Base-by-base conservation (phyloP, 1,140 invertebrate genomes). In the Melanaphis sacchari region DNA sequence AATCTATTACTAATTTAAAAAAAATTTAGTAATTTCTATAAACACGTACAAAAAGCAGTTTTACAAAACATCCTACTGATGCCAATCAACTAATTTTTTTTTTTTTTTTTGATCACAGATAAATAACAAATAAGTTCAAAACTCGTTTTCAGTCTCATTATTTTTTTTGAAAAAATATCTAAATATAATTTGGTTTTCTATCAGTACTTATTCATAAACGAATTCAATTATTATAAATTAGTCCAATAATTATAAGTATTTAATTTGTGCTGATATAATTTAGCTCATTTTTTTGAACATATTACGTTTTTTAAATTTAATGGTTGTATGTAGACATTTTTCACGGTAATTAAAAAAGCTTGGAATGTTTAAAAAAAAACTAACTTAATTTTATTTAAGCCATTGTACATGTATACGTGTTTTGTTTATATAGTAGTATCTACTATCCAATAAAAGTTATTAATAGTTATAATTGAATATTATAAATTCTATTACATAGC, bases 91-190 rank as follows among this genome's bases (percentile, higher is more conserved):
- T 54, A 85, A 1, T 40, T 52, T 93, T 40, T 84, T 46, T 46
- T 49, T 49, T 49, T 49, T 59, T n/a, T 76, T 76, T 76, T 85
- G n/a, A 93, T 93, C 91, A 93, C 91, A 93, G 91, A 93, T 84
- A 93, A 93, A 49, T 93, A 85, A 93, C 31, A 89, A 49, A 66
- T 91, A 91, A 76, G 90, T n/a, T 49, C 52, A 52, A n/a, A 93
- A 93, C n/a, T 81, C 24, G 81, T 52, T 84, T 93, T 93, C 91
- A 93, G 91, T 93, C 91, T 93, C 46, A 85, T 84, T 82, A 85
- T 41, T 41, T 95, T 52, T 22, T 40, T 89, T 54, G 22, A 52
- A 36, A 52, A 26, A 22, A 89, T 38, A 52, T 89, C 54, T 26
- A 52, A 89, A 52, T 38, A 38, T 1, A 49, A 52, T 89, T 89